These are phyloP conservation scores for Choloepus hoffmanni DNA, from an alignment of 2,113 vertebrate species.

Conservation along the genomic window DNA sequence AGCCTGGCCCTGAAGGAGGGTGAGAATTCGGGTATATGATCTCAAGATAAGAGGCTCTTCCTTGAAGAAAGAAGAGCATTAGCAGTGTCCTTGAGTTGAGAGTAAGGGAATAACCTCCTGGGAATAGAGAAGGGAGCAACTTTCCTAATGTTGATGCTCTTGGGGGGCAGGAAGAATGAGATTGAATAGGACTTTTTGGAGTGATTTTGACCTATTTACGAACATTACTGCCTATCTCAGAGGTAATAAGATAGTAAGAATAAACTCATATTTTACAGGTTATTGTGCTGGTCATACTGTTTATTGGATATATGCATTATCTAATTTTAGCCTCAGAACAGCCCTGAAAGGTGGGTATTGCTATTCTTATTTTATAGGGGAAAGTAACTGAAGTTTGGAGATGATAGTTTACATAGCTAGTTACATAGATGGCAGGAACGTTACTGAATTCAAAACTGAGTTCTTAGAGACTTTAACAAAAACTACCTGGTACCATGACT, in stretches of 20 bases:
- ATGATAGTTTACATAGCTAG: background rate
- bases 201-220: constrained; percentile 78
- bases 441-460: background rate
- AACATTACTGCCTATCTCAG: constrained; percentile 15
- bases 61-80: constrained; percentile 32
- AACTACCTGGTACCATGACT: background rate
- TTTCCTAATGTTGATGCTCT: constrained; percentile 58
- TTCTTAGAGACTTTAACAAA: constrained; percentile 1
- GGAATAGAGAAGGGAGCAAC: constrained; percentile 19
- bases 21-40: background rate
- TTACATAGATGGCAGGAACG: background rate
- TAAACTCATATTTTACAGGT: constrained; percentile 67
- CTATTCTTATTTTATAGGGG: background rate
- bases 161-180: constrained; percentile 55
- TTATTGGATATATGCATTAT: background rate
- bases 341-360: background rate
- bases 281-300: constrained; percentile 34
- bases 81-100: constrained; percentile 13
- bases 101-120: background rate
- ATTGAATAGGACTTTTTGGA: constrained; percentile 43
- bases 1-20: background rate
- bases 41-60: background rate
- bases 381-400: background rate
- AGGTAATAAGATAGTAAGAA: constrained; percentile 68
- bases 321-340: background rate